phyloP scores from a whole-genome alignment of 2,797 vertebrate species.

The Acrossocheilus fasciatus region DNA sequence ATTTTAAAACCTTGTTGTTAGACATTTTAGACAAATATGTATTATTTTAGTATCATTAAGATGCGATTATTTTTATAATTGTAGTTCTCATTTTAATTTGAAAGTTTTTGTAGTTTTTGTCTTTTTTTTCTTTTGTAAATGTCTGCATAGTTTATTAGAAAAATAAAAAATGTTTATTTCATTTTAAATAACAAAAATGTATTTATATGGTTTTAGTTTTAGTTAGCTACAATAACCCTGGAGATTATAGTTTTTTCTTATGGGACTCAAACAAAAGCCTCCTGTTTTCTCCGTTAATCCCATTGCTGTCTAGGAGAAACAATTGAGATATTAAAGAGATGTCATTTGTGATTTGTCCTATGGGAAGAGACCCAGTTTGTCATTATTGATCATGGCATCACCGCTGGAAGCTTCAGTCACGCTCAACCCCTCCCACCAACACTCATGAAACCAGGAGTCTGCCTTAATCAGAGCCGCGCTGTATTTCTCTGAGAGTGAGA shows the following conservation, averaged over 20 bases:
- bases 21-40: background rate
- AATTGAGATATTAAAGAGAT: conserved; percentile 35
- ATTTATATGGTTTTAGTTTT: background rate
- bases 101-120: too few relatives aligned
- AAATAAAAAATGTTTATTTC: background rate
- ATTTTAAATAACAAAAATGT: background rate
- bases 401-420: conserved; percentile 34
- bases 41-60: too few relatives aligned
- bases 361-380: conserved; percentile 43
- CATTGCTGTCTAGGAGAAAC: conserved; percentile 3
- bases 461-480: conserved; percentile 60
- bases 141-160: too few relatives aligned
- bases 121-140: too few relatives aligned
- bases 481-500: conserved; percentile 63
- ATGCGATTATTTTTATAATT: too few relatives aligned
- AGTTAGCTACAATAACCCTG: background rate
- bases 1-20: too few relatives aligned
- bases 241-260: too few relatives aligned
- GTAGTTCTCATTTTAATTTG: too few relatives aligned
- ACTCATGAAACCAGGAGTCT: conserved; percentile 59
- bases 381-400: conserved; percentile 53
- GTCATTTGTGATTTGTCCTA: conserved; percentile 5
- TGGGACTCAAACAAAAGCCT: background rate
- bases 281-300: background rate
- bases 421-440: conserved; percentile 33